Conservation (phyloP, 2,888 invertebrate genomes). For the Hartigia nigra region DNA sequence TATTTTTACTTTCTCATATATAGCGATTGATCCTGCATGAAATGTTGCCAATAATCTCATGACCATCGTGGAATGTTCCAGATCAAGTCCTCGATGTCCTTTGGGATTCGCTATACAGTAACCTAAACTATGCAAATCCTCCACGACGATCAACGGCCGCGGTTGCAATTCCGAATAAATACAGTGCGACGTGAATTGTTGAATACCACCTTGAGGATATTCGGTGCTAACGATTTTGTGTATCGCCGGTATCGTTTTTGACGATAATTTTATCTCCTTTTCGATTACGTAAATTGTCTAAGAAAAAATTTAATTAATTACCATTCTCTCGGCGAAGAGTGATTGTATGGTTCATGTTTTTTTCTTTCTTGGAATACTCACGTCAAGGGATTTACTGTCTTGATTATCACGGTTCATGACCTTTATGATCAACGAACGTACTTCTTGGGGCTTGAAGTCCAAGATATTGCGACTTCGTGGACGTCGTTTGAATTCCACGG, state of each 20-base stretch:
- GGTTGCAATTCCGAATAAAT: slow-evolving; percentile 18
- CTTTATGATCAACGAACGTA: slow-evolving; percentile 15
- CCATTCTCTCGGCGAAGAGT: neutral
- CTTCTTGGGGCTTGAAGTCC: slow-evolving; percentile 19
- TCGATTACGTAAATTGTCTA: slow-evolving; percentile 9
- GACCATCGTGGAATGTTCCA: slow-evolving; percentile 16
- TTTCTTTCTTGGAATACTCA: neutral
- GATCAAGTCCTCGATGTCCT: slow-evolving; percentile 17
- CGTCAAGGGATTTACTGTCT: neutral
- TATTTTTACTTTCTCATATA: slow-evolving; percentile 15
- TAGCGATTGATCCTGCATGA: slow-evolving; percentile 17
- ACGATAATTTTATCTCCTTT: slow-evolving; percentile 13
- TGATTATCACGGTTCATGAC: neutral
- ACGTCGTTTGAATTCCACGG: slow-evolving; percentile 19
- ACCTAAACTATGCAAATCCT: slow-evolving; percentile 9
- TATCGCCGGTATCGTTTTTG: slow-evolving; percentile 17
- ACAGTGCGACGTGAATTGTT: slow-evolving; percentile 14
- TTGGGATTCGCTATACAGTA: slow-evolving; percentile 9
- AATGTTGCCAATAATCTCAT: slow-evolving; percentile 15
- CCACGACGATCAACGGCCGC: slow-evolving; percentile 13
- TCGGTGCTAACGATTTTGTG: neutral
- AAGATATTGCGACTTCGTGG: slow-evolving; percentile 20
- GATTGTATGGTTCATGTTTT: neutral
- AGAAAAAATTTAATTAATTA: neutral
- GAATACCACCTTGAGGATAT: neutral